phyloP scores from a whole-genome alignment of 1,140 invertebrate species.

The Hyles euphorbiae region DNA sequence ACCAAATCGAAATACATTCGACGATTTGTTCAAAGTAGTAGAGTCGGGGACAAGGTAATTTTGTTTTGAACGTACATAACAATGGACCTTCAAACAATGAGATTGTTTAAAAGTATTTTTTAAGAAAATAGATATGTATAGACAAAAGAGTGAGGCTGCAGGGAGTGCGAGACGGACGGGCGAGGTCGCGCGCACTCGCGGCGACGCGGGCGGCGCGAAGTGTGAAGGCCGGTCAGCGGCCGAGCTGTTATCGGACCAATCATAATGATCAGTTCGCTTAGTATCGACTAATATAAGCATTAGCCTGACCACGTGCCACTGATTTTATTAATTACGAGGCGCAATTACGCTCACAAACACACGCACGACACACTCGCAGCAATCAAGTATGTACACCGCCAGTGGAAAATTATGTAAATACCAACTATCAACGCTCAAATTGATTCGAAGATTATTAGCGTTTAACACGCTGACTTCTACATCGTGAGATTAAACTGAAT shows the following conservation, averaged over 20 bases:
- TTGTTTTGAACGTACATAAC: too few relatives aligned
- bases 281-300: constrained; percentile 39
- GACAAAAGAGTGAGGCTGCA: constrained; percentile 27
- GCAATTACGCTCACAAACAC: constrained; percentile 22
- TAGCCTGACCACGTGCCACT: constrained; percentile 49
- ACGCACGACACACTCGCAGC: constrained; percentile 3
- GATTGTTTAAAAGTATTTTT: too few relatives aligned
- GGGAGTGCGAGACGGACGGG: constrained; percentile 38
- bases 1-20: too few relatives aligned
- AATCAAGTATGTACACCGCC: neutral
- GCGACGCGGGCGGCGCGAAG: constrained; percentile 37
- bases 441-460: too few relatives aligned
- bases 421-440: too few relatives aligned
- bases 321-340: constrained; percentile 25
- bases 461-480: too few relatives aligned
- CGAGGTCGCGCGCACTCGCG: constrained; percentile 42
- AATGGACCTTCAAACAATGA: too few relatives aligned
- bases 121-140: constrained; percentile 4
- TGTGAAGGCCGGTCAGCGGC: constrained; percentile 71
- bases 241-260: constrained; percentile 64
- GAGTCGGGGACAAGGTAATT: too few relatives aligned
- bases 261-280: constrained; percentile 43
- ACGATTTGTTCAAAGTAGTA: too few relatives aligned
- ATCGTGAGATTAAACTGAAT: too few relatives aligned
- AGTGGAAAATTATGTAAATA: neutral